Base-by-base conservation (phyloP, 2,888 invertebrate genomes). In the Tachystola acroxantha region DNA sequence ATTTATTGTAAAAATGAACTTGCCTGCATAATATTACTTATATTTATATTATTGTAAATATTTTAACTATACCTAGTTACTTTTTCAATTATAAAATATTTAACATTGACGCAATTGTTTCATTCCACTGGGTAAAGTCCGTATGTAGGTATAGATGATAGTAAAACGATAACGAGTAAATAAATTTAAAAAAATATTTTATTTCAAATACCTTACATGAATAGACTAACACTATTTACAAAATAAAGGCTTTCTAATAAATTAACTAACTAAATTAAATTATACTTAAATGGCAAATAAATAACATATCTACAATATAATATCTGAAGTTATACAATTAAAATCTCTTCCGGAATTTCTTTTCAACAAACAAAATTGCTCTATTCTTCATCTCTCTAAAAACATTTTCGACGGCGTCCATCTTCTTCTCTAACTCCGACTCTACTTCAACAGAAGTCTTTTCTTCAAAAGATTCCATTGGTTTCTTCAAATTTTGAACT, bases 21-120 rank as follows among this genome's bases (percentile, higher is more conserved):
- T 86, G 86, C 86, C 85, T 66, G 80, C 78, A 82, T 84, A 82
- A 85, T 82, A 75, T 65, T 71, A 71, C 54, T 66, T 73, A 65
- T 79, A 78, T 79, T 80, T 78, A 79, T 77, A 53, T 66, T 68
- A 53, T 53, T 84, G 80, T 84, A 81, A 73, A 81, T 82, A 76
- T 60, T 62, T 57, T 65, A 61, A 65, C 62, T 72, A 62, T 71
- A 69, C 58, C 46, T 73, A 78, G 67, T 68, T 72, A 66, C n/a
- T 65, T 71, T 66, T 68, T 48, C 52, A 61, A 71, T 59, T 69
- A 70, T 58, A 67, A 75, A 75, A 67, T 73, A 71, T 75, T 77
- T 71, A 74, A 73, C 59, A 57, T 57, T 55, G 19, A 25, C 9
- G 16, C 9, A 1, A 13, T n/a, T n/a, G 9, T 24, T 24, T 24